Percentiles rank a stretch among this genome's conserved stretches.
phyloP scores from a whole-genome alignment of 2,888 invertebrate species.

The Zelleria hepariella region DNA sequence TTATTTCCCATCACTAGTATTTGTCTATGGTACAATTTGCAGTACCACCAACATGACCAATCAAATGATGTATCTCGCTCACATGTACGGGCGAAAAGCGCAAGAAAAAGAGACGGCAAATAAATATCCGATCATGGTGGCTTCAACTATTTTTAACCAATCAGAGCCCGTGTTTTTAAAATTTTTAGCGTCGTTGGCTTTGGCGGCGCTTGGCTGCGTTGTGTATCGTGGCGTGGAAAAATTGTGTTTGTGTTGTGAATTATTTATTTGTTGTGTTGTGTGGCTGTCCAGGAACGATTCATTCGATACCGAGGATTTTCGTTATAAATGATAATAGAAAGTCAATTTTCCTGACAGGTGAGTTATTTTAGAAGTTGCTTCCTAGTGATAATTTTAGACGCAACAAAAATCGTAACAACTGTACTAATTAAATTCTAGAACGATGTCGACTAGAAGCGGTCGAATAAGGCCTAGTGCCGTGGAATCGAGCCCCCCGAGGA shows the following conservation, averaged over 20 bases:
- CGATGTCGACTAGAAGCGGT: slow-evolving; percentile 61
- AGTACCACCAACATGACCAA: not conserved
- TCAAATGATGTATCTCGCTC: slow-evolving; percentile 13
- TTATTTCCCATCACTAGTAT: not conserved
- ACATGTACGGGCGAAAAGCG: not conserved
- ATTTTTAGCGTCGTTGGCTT: slow-evolving; percentile 37
- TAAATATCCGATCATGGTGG: slow-evolving; percentile 14
- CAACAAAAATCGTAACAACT: slow-evolving; percentile 19
- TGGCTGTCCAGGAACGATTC: slow-evolving; percentile 10
- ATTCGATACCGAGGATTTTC: not conserved
- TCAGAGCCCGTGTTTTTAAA: slow-evolving; percentile 47
- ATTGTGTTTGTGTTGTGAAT: slow-evolving; percentile 21
- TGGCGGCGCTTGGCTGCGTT: slow-evolving; percentile 24
- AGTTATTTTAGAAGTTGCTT: slow-evolving; percentile 32
- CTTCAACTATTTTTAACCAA: slow-evolving; percentile 43
- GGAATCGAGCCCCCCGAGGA: slow-evolving; percentile 48
- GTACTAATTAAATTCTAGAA: slow-evolving; percentile 23
- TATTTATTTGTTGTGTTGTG: slow-evolving; percentile 19
- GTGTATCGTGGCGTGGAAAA: slow-evolving; percentile 19
- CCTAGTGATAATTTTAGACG: slow-evolving; percentile 42
- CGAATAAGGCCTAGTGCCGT: slow-evolving; percentile 39
- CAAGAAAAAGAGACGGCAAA: slow-evolving; percentile 13
- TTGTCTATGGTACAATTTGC: not conserved
- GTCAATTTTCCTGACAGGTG: slow-evolving; percentile 7
- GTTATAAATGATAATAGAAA: slow-evolving; percentile 3